These are phyloP conservation scores for Nebria brevicollis DNA, from an alignment of 2,888 invertebrate species.

Conservation along the genomic window DNA sequence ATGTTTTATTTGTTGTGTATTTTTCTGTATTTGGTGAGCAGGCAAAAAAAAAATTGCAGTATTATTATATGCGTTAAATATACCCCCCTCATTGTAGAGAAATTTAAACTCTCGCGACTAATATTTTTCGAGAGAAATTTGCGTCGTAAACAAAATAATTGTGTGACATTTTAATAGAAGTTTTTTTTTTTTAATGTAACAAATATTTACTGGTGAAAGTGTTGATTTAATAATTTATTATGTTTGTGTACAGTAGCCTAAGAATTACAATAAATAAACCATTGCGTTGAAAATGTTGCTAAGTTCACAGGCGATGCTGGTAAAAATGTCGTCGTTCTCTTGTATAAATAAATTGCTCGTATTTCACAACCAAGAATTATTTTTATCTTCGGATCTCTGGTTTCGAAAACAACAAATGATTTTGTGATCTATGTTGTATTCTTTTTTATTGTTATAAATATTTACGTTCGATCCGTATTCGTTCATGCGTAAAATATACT, in stretches of 20 bases:
- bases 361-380: neutral
- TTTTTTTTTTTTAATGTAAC: too few relatives aligned
- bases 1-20: neutral
- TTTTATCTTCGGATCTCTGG: neutral
- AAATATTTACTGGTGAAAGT: constrained; percentile 14
- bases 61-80: neutral
- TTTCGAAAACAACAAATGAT: neutral
- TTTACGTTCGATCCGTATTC: neutral
- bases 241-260: constrained; percentile 1
- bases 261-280: neutral
- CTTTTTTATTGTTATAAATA: constrained; percentile 1
- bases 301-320: neutral
- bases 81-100: neutral
- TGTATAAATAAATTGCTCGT: neutral
- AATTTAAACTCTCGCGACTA: neutral
- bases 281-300: constrained; percentile 1
- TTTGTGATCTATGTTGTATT: constrained; percentile 1
- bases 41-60: neutral
- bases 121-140: neutral
- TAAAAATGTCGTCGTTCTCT: neutral
- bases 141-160: neutral
- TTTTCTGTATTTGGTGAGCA: neutral
- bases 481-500: neutral
- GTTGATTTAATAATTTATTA: constrained; percentile 7
- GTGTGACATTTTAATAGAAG: neutral